Evolutionary conservation across 2,888 invertebrate genomes (phyloP).

Genomic region (Cryptocephalus moraei): DNA sequence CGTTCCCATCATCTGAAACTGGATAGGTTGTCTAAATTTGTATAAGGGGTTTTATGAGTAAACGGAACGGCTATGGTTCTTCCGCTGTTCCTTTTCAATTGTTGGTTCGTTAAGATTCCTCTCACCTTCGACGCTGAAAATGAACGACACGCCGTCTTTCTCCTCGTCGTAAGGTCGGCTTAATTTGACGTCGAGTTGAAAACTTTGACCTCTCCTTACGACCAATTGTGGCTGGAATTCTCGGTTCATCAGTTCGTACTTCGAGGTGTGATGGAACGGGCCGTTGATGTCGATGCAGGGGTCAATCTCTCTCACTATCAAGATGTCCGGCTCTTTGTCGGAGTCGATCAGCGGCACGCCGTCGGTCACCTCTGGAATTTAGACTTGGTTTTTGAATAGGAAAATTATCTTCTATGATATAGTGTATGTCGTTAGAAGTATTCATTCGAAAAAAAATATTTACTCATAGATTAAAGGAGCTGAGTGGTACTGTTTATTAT

Average conservation of each 20-base stretch:
- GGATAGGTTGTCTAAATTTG: no score
- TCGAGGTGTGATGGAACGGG: conserved; percentile 63
- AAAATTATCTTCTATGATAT: no score
- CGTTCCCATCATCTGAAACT: conserved; percentile 56
- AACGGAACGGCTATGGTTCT: no score
- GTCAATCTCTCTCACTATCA: conserved; percentile 64
- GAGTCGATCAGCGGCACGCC: conserved; percentile 18
- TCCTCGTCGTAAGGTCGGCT: conserved; percentile 64
- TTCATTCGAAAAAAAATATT: no score
- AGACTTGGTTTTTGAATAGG: no score
- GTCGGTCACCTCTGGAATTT: conserved; percentile 13
- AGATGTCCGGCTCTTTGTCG: conserved; percentile 37
- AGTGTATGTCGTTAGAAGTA: no score
- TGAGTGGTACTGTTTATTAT: no score
- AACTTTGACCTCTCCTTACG: conserved; percentile 73
- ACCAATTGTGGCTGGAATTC: conserved; percentile 51
- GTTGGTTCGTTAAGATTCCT: background rate
- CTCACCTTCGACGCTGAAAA: conserved; percentile 66
- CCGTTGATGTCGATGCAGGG: conserved; percentile 66
- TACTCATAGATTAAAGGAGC: no score
- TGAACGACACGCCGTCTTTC: conserved; percentile 72
- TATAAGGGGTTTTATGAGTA: conserved; percentile 1
- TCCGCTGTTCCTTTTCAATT: no score
- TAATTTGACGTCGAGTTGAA: conserved; percentile 60
- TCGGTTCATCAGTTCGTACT: conserved; percentile 64